Conservation (phyloP, 2,888 invertebrate species). For the Scaptomyza caliginosa region DNA sequence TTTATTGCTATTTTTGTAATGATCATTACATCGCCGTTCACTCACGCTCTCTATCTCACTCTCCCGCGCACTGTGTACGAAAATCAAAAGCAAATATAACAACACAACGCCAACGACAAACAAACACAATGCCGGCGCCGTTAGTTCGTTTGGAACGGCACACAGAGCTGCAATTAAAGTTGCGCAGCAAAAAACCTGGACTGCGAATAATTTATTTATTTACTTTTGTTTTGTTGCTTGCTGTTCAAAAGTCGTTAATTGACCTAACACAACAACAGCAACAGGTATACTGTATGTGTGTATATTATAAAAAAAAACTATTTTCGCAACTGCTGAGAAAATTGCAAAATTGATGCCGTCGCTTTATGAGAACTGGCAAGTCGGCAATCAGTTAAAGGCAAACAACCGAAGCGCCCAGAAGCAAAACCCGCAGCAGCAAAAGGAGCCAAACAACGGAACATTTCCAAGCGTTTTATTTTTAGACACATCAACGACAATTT, state of each 20-base stretch:
- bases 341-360: slow-evolving; percentile 27
- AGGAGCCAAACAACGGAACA: slow-evolving; percentile 17
- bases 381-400: slow-evolving; percentile 49
- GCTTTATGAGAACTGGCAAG: not conserved
- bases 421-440: slow-evolving; percentile 9
- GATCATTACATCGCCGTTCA: not conserved
- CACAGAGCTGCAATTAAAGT: slow-evolving; percentile 28
- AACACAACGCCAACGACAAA: not conserved
- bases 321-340: slow-evolving; percentile 34
- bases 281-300: slow-evolving; percentile 1
- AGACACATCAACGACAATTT: slow-evolving; percentile 9
- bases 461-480: slow-evolving; percentile 23
- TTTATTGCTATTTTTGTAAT: no score
- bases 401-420: slow-evolving; percentile 30
- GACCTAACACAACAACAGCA: slow-evolving; percentile 18
- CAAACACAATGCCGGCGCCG: slow-evolving; percentile 7
- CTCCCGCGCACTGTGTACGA: not conserved
- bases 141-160: slow-evolving; percentile 8
- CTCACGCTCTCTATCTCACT: not conserved
- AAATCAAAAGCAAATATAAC: not conserved
- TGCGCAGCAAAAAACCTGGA: slow-evolving; percentile 22
- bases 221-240: no score
- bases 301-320: not conserved
- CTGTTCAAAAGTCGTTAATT: slow-evolving; percentile 27
- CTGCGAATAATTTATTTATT: not conserved